Base-by-base conservation (phyloP, 1,140 invertebrate species). In the Nebria ingens region DNA sequence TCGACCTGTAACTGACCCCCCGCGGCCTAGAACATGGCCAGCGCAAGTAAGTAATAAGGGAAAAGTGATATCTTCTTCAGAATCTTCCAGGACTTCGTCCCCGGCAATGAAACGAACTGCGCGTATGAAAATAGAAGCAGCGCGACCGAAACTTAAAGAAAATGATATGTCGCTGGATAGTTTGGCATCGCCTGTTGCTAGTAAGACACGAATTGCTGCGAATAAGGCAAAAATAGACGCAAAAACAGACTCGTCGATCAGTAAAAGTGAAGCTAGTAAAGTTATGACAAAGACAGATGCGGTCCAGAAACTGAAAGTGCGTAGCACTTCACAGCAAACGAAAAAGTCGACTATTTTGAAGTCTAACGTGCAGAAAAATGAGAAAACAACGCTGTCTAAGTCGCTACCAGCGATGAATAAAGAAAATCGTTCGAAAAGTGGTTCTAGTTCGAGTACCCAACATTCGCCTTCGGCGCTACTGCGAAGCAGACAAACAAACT, bases 1-100 rank as follows among this genome's bases (percentile, higher is more conserved):
- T 40, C n/a, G n/a, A n/a, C n/a, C n/a, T n/a, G 81, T 77, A 59
- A 79, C 73, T 56, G 61, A 59, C 25, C 63, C 67, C 60, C 59
- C 71, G 55, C 57, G 71, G 67, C 50, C 69, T 68, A 58, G 60
- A 66, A 56, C 52, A 57, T 23, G 53, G 64, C 21, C 65, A 69
- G 56, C 66, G 65, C 62, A 61, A 68, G 51, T 63, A 66, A 58
- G 63, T 73, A 64, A 68, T 72, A 71, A 54, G 51, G 69, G 52
- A 60, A 67, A 56, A 65, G 75, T 74, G 64, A 76, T 76, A 59
- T 81, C 72, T 58, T 82, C 74, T 13, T 83, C 71, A 25, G 80
- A 77, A 65, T 84, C 82, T 0, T 81, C 80, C 2, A 67, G 82
- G 49, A 83, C 80, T 49, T 83, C 82, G 0, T 84, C 82, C 65